These are phyloP conservation scores for Tachina lurida DNA, from an alignment of 2,888 invertebrate species.

Conservation along the genomic window DNA sequence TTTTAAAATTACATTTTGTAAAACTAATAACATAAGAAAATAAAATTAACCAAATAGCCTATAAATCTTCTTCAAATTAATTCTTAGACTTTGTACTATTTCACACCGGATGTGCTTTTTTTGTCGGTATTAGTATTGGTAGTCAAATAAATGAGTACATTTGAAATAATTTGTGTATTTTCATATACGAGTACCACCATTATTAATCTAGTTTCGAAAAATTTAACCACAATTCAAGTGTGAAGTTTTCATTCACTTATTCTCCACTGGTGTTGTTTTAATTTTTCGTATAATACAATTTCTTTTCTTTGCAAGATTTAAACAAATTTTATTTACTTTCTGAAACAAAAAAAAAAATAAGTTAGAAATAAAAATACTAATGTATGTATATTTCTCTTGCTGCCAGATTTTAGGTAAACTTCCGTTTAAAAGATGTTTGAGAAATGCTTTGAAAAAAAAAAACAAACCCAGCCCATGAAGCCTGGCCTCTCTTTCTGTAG, in stretches of 20 bases:
- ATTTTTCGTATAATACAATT: constrained; percentile 8
- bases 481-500: constrained; percentile 21
- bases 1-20: background rate
- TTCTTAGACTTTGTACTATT: constrained; percentile 33
- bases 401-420: constrained; percentile 60
- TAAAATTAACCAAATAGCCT: constrained; percentile 12
- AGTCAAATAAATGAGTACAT: background rate
- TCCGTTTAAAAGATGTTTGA: constrained; percentile 63
- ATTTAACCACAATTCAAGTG: constrained; percentile 71
- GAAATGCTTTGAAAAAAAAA: constrained; percentile 27
- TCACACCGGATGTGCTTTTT: constrained; percentile 61
- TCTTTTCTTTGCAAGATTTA: constrained; percentile 36
- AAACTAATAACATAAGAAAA: background rate
- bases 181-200: constrained; percentile 45
- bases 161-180: constrained; percentile 40
- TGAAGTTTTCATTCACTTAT: constrained; percentile 55
- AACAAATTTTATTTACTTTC: constrained; percentile 66
- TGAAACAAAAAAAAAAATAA: constrained; percentile 1
- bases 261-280: constrained; percentile 40
- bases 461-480: constrained; percentile 17
- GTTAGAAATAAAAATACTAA: too few species aligned
- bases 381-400: background rate
- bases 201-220: constrained; percentile 66
- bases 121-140: constrained; percentile 25
- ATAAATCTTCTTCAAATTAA: constrained; percentile 46